Base-by-base conservation (phyloP, 2,113 vertebrate species). In the Apteryx owenii region DNA sequence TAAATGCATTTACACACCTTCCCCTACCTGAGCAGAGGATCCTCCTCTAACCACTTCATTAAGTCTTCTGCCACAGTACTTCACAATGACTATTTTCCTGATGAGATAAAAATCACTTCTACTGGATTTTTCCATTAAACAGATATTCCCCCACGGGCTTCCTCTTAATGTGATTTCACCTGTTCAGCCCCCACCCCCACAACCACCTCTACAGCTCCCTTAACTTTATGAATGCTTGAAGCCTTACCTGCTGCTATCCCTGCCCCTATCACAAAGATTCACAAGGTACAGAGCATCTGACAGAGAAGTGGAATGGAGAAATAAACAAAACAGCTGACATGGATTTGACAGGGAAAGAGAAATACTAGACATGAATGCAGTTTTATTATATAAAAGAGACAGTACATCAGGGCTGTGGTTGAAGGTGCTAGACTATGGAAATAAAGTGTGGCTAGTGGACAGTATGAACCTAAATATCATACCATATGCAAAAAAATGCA, bases 311-410 rank as follows among this genome's bases (percentile, higher is more conserved):
- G 38, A 19, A 81, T 21, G 21, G 65, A 88, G 21, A 78, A 20
- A 46, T 76, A 48, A 92, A 76, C 5, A 8, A 68, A 87, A 26
- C 6, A 65, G 61, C 81, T 56, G 23, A 19, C 38, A 75, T 36
- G 54, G 56, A 79, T 76, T 56, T 54, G 15, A 31, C 28, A 78
- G 54, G 50, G 62, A 62, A 85, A 54, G 48, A 51, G 69, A 70
- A 8, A 70, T 1, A 9, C 14, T 5, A 28, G 18, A 22, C 0
- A 0, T 33, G 26, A 71, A 26, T 78, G 79, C 58, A 42, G 20
- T 65, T 83, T 60, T 44, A 36, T 83, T 76, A 44, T 3, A 29
- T 54, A 84, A 81, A 11, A 48, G 46, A 46, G 29, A 70, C 2
- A 71, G 9, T 42, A 2, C 70, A 69, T 60, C 81, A 85, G 70